Base-by-base conservation (phyloP, 2,113 vertebrate species). In the Brevimyrus niger region DNA sequence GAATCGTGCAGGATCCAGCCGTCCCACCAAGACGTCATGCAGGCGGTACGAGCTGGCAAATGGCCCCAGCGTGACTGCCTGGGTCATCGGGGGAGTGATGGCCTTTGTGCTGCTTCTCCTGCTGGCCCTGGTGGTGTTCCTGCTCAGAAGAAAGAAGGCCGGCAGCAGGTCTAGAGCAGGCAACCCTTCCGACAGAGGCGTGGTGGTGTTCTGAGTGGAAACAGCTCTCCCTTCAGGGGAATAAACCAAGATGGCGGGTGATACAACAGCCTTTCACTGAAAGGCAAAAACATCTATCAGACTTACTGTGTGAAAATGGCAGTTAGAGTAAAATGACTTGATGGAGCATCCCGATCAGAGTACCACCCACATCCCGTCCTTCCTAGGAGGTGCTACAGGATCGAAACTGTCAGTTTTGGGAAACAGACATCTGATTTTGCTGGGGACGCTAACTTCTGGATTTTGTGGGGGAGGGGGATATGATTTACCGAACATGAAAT, bases 1-100 rank as follows among this genome's bases (percentile, higher is more conserved):
- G 87, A 96, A 96, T 42, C 48, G 87, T 0, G 92, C 19, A 0
- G 95, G 95, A 0, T 0, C 0, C 13, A 94, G 94, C 0, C 0
- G 3, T 8, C 35, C n/a, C 27, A 23, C 1, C 13, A 0, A 3
- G 0, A 11, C 0, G 3, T 94, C 94, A 2, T 96, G 96, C 27
- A 1, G 3, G 35, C 89, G 23, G 53, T 96, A 93, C 88, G 15
- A 91, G 42, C 88, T 92, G 8, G 1, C 3, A 0, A 89, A 90
- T 80, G 55, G 11, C 69, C 86, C 92, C 89, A 61, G 91, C 4
- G 90, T 96, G 85, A 94, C 50, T 61, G 91, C 93, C 1, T 95
- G 94, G 2, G 92, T 96, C 44, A 93, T 96, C 0, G 95, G 93
- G 1, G 95, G 94, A 13, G 94, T 90, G 0, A 91, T 95, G 92